phyloP scores from a whole-genome alignment of 2,888 invertebrate genomes.

The Protodeltote pygarga region DNA sequence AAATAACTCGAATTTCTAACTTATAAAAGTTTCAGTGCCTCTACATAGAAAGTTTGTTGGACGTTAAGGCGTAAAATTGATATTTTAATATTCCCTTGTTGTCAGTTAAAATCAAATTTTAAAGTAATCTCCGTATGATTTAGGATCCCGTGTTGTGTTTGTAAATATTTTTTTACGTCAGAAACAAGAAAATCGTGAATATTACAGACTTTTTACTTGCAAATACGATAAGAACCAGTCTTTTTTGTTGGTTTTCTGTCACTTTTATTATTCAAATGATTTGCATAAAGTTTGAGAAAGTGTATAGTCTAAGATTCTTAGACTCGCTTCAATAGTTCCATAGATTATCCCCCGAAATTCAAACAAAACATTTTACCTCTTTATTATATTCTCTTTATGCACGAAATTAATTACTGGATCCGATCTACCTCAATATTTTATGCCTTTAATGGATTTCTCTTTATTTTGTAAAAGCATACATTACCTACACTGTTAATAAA shows the following conservation, averaged over 20 bases:
- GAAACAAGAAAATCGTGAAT: background rate
- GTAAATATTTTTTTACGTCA: conserved; percentile 8
- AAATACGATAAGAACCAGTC: no score
- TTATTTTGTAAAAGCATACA: conserved; percentile 16
- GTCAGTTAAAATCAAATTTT: conserved; percentile 61
- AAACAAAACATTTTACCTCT: no score
- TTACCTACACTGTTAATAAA: conserved; percentile 16
- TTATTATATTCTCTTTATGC: conserved; percentile 12
- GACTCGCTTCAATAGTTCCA: background rate
- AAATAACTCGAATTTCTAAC: conserved; percentile 52
- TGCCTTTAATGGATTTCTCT: conserved; percentile 29
- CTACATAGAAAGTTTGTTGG: conserved; percentile 51
- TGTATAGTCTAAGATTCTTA: background rate
- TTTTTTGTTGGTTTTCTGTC: no score
- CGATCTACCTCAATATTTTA: conserved; percentile 29
- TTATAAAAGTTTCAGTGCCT: conserved; percentile 54
- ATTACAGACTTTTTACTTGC: no score
- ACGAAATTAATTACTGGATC: conserved; percentile 17
- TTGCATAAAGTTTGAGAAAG: no score
- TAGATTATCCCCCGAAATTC: no score
- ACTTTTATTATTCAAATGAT: no score
- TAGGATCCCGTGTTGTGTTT: conserved; percentile 12
- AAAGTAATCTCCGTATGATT: conserved; percentile 56
- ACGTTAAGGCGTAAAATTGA: conserved; percentile 62
- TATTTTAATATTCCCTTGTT: conserved; percentile 65